Base-by-base conservation (phyloP, 2,113 vertebrate genomes). In the Prunella himalayana region DNA sequence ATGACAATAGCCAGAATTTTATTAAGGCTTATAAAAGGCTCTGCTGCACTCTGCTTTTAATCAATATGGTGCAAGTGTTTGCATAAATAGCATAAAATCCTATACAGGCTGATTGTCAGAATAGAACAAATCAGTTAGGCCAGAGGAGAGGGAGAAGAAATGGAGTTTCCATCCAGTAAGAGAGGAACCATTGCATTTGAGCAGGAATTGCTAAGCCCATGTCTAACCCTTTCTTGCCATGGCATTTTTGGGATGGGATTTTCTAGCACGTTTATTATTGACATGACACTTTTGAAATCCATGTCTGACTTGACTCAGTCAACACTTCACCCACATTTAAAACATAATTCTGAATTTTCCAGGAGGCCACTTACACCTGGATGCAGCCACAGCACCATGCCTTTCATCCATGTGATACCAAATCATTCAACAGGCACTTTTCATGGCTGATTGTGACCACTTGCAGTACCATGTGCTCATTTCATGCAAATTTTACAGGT, bases 1-100 rank as follows among this genome's bases (percentile, higher is more conserved):
- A 76, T 84, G 59, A 82, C 44, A 95, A 89, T 13, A 56, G 70
- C 75, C 83, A 93, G 84, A 92, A 96, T 96, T 90, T 86, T 84
- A 75, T 57, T 75, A 54, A 68, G 22, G 51, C 71, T 83, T 66
- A 73, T 59, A 97, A 93, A 39, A 80, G 47, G 57, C 19, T 88
- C 82, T 83, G 37, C 44, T 63, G 41, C 57, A 49, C 45, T 82
- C 87, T 91, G 44, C 35, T 97, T 95, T 95, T 88, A 79, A 82
- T 77, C 90, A 91, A 96, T 86, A 42, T 5, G n/a, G 22, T 75
- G 25, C 50, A 84, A 51, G 23, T 56, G 41, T 90, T 96, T 77
- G 56, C 51, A n/a, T 51, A 61, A 94, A 86, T 73, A 73, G 76
- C 44, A 59, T 37, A 45, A 59, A 76, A 68, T 93, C 28, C 90